A percentile compares a stretch with the other conserved stretches of the same genome.
Evolutionary conservation across 2,797 vertebrate species (phyloP).

Genomic region (Alectoris magna): DNA sequence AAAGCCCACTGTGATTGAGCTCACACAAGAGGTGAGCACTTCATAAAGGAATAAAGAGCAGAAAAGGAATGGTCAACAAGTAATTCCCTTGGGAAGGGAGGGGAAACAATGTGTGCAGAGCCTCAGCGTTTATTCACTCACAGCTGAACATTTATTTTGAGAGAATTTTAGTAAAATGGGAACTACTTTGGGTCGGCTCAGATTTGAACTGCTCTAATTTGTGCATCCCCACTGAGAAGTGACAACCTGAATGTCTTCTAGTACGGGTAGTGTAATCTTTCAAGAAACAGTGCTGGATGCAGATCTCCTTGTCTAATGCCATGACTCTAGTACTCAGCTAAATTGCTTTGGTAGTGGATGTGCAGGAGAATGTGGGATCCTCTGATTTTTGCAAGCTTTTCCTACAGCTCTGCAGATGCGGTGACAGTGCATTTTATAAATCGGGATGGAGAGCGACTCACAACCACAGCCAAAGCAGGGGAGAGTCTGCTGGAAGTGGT

Average conservation of each 20-base stretch:
- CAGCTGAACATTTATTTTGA: background rate
- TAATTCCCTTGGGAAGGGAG: background rate
- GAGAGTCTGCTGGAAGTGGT: conserved; percentile 82
- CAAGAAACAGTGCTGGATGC: rapidly evolving
- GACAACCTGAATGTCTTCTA: background rate
- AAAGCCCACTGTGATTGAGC: background rate
- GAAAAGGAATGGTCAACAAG: background rate
- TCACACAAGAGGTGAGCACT: background rate
- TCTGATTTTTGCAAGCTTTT: conserved; percentile 8
- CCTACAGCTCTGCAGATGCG: conserved; percentile 60
- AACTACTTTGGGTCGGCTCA: background rate
- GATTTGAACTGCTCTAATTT: background rate
- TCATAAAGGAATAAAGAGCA: background rate
- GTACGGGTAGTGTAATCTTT: background rate
- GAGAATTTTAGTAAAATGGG: background rate
- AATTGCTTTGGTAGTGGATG: rapidly evolving
- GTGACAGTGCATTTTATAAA: conserved; percentile 81
- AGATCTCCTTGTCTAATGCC: background rate
- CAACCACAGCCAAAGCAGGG: conserved; percentile 75
- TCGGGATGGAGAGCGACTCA: conserved; percentile 77
- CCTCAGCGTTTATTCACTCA: background rate
- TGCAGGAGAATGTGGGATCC: background rate
- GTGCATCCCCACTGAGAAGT: background rate
- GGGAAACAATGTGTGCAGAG: background rate
- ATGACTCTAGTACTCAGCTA: background rate